Evolutionary conservation across 2,797 vertebrate genomes (phyloP).

Genomic region (Muraenolepis orangiensis): DNA sequence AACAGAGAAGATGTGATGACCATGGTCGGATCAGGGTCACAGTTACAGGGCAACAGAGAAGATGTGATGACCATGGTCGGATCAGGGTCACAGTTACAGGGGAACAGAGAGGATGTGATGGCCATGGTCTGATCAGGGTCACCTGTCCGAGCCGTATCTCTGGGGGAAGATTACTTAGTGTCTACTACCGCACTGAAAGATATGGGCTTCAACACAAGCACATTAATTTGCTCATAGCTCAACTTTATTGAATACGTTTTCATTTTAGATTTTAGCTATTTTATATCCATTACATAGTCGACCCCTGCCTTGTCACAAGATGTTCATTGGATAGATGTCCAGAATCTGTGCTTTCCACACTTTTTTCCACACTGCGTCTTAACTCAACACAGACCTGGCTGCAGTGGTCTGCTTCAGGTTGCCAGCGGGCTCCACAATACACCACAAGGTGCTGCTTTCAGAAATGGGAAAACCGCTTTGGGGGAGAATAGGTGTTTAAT

Average conservation of each 20-base stretch:
- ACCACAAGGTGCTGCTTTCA: neutral
- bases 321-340: too few relatives aligned
- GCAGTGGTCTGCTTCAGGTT: too few relatives aligned
- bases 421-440: neutral
- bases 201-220: constrained; percentile 3
- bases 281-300: neutral
- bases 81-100: too few relatives aligned
- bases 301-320: neutral
- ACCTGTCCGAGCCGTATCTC: neutral
- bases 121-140: constrained; percentile 41
- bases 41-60: too few relatives aligned
- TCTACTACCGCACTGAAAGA: neutral
- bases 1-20: too few relatives aligned
- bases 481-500: neutral
- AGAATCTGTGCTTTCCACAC: neutral
- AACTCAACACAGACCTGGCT: neutral
- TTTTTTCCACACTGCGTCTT: neutral
- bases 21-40: too few relatives aligned
- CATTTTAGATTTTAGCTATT: neutral
- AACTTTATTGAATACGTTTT: neutral
- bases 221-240: neutral
- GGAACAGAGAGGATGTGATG: too few relatives aligned
- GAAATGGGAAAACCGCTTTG: neutral
- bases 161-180: neutral
- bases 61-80: too few relatives aligned